These are phyloP conservation scores for Ormyrus labotus DNA, from an alignment of 2,888 invertebrate species.

Conservation along the genomic window DNA sequence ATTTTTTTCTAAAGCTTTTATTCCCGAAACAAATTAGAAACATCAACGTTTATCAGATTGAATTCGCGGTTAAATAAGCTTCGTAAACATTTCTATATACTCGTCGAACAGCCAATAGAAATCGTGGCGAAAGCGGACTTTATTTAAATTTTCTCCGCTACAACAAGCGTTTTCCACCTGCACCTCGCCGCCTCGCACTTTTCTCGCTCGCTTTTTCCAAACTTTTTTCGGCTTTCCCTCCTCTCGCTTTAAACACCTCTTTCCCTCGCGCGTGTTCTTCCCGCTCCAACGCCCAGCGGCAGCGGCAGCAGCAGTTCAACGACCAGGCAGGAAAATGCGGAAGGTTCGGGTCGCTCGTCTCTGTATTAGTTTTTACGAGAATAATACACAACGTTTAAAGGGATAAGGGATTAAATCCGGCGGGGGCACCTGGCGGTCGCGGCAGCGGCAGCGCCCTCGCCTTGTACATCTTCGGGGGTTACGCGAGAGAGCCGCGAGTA, in stretches of 20 bases:
- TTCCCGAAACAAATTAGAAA: too few species aligned
- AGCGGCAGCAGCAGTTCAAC: neutral
- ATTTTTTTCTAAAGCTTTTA: constrained; percentile 6
- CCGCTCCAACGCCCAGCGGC: constrained; percentile 6
- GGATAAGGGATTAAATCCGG: constrained; percentile 74
- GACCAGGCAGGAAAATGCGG: too few species aligned
- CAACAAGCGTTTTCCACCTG: neutral
- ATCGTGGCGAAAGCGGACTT: neutral
- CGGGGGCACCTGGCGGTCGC: constrained; percentile 65
- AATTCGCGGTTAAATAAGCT: too few species aligned
- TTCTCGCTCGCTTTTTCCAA: neutral
- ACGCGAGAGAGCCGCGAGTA: neutral
- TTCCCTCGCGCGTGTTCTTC: neutral
- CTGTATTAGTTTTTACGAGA: constrained; percentile 76
- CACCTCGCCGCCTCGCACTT: neutral
- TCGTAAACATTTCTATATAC: too few species aligned
- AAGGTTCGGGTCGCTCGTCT: constrained; percentile 43
- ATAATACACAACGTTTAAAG: constrained; percentile 75
- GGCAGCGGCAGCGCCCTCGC: constrained; percentile 56
- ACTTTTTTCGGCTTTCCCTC: constrained; percentile 3
- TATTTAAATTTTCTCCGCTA: neutral
- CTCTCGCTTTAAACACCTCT: neutral
- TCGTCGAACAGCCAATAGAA: too few species aligned
- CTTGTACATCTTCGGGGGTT: constrained; percentile 66
- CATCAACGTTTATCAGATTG: too few species aligned